Evolutionary conservation across 1,140 invertebrate genomes (phyloP), one percentile per base, ranked within the genome.

Genomic region (Drosophila nikananu): DNA sequence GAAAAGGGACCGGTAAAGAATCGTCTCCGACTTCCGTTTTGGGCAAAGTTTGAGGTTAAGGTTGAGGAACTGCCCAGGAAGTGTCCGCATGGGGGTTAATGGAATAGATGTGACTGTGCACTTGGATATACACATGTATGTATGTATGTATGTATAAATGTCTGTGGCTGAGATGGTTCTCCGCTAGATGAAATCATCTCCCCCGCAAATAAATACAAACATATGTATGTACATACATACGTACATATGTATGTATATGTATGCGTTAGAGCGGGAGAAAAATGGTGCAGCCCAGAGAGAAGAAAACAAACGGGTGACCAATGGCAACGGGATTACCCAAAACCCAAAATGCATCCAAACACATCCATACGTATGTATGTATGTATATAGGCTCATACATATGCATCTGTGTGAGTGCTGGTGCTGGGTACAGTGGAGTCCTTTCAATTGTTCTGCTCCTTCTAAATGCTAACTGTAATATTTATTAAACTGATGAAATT

Each of bases 21-120:
- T 51, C 68, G 78, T 86, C 83, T 86, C 67, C 57, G 63, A 83
- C 83, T 87, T 87, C 83, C 83, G 81, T 75, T 87, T 67, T 55
- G 51, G 39, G 66, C 49, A 27, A 75, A 83, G 81, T 81, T 81
- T 68, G 82, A 86, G 81, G 82, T 84, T 57, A 84, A 84, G 78
- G 77, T 78, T 81, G 73, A 73, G 82, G 48, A 76, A 66, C 49
- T 48, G 30, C 30, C 41, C 42, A 39, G 32, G 55, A 57, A 66
- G 49, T 44, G 44, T 71, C 67, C 67, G 67, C 64, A 37, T 48
- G 48, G 67, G 67, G 67, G 67, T 71, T 67, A 77, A 77, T 66
- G 72, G 66, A 60, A 59, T 66, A 54, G 70, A 60, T 73, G 46
- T 30, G 68, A 46, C 41, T 73, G 7, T 48, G 44, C 32, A 65